These are phyloP conservation scores for Petrocephalus microphthalmus DNA, from an alignment of 2,113 vertebrate genomes.

Conservation along the genomic window DNA sequence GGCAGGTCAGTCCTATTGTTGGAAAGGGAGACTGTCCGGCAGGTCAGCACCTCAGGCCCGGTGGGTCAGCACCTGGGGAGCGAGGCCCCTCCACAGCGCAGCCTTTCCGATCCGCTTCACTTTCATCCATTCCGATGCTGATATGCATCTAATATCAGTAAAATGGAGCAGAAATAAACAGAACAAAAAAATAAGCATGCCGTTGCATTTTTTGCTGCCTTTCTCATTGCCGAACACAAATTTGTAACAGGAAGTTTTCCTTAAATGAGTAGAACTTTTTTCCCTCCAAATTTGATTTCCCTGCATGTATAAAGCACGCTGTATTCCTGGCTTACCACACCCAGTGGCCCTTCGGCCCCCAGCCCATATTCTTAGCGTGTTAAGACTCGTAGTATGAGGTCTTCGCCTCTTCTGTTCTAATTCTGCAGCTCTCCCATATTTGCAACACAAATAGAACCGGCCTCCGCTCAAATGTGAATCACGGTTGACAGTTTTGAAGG, in stretches of 20 bases:
- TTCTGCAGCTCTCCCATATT: background rate
- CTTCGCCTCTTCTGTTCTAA: background rate
- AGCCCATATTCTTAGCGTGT: slow-evolving; percentile 23
- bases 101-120: background rate
- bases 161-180: background rate
- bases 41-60: background rate
- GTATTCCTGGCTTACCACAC: background rate
- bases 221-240: background rate
- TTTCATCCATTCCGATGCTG: background rate
- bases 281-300: background rate
- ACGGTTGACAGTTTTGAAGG: background rate
- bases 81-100: background rate
- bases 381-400: slow-evolving; percentile 10
- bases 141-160: background rate
- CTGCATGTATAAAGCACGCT: background rate
- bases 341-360: background rate
- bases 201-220: background rate
- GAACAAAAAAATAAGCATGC: background rate
- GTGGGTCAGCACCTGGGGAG: background rate
- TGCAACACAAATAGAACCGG: background rate
- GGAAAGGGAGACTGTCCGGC: background rate
- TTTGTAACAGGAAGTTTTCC: background rate
- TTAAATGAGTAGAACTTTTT: background rate
- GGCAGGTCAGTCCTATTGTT: background rate
- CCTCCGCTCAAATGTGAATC: background rate